A percentile compares a stretch with the other conserved stretches of the same genome.
These are phyloP conservation scores for Mormyrus proboscirostris DNA, from an alignment of 2,797 vertebrate species.

Conservation along the genomic window DNA sequence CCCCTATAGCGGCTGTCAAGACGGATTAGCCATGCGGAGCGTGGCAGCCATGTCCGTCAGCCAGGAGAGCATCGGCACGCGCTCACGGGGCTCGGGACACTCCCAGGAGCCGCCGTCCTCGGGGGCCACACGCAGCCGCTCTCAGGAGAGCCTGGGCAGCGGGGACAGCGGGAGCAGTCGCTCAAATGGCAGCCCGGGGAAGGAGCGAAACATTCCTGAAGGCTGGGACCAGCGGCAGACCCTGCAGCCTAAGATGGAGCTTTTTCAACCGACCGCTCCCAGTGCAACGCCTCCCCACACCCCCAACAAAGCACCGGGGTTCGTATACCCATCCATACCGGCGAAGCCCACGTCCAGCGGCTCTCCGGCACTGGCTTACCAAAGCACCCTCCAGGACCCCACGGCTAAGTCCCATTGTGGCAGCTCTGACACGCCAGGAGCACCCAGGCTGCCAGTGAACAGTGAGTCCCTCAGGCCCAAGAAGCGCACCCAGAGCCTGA, in stretches of 20 bases:
- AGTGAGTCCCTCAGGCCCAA: conserved; percentile 53
- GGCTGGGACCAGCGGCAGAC: conserved; percentile 63
- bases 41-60: conserved; percentile 53
- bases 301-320: conserved; percentile 64
- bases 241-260: conserved; percentile 32
- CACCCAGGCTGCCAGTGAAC: conserved; percentile 22
- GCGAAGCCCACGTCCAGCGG: conserved; percentile 48
- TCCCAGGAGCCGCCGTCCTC: conserved; percentile 67
- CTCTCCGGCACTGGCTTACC: conserved; percentile 38
- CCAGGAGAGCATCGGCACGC: conserved; percentile 81
- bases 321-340: conserved; percentile 65
- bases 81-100: conserved; percentile 79
- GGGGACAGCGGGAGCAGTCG: conserved; percentile 48
- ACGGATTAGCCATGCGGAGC: conserved; percentile 60
- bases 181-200: conserved; percentile 49
- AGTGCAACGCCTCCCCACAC: conserved; percentile 61
- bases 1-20: conserved; percentile 61
- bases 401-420: conserved; percentile 51
- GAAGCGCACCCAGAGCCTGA: conserved; percentile 74
- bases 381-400: conserved; percentile 33
- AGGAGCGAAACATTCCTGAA: conserved; percentile 80
- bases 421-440: conserved; percentile 34
- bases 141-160: conserved; percentile 61
- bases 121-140: conserved; percentile 47
- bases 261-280: conserved; percentile 24